Conservation (phyloP, 2,113 vertebrate genomes). For the Cromileptes altivelis region DNA sequence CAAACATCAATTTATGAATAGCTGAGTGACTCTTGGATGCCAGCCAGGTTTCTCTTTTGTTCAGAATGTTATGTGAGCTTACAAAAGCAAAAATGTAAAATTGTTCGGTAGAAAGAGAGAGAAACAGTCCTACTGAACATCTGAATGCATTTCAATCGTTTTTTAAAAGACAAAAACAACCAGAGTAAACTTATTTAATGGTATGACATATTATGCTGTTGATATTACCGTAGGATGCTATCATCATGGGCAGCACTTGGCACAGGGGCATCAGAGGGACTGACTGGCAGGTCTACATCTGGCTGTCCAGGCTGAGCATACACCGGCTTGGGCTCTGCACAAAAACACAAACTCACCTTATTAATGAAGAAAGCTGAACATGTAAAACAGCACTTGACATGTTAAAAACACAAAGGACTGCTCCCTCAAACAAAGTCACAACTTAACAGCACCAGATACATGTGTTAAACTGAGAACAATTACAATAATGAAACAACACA, state of each 20-base stretch:
- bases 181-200: neutral
- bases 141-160: slow-evolving; percentile 5
- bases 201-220: neutral
- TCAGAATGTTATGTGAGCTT: neutral
- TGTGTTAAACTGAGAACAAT: slow-evolving; percentile 2
- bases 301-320: slow-evolving; percentile 98
- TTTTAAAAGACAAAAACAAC: neutral
- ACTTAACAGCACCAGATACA: neutral
- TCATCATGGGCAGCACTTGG: slow-evolving; percentile 95
- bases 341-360: slow-evolving; percentile 18
- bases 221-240: slow-evolving; percentile 91
- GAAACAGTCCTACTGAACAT: neutral
- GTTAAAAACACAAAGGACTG: slow-evolving; percentile 12
- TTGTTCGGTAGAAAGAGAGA: neutral
- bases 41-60: slow-evolving; percentile 24
- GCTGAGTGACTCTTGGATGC: slow-evolving; percentile 1
- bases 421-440: neutral
- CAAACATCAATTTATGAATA: slow-evolving; percentile 18
- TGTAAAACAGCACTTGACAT: neutral
- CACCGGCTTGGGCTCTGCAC: slow-evolving; percentile 96
- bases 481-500: neutral
- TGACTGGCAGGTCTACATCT: slow-evolving; percentile 98
- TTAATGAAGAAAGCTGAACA: slow-evolving; percentile 11
- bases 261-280: slow-evolving; percentile 94
- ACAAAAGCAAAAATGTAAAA: slow-evolving; percentile 10